A percentile compares a stretch with the other conserved stretches of the same genome.
Conservation (phyloP, 92 coral and sea anemone genomes). For the Parazoanthus atlanticus region DNA sequence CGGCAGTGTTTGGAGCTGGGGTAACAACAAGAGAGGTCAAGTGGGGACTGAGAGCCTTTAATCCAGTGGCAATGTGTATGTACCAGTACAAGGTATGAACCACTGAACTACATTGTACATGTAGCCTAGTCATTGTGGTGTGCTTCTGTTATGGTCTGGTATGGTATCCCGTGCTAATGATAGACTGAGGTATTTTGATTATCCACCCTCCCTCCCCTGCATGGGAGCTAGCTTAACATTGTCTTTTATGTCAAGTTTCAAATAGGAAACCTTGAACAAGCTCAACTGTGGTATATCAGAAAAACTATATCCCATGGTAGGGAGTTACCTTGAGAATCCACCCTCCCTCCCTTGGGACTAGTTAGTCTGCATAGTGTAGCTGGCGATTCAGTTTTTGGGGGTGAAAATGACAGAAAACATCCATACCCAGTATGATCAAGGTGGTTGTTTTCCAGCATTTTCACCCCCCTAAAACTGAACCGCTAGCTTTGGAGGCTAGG, state of each 20-base stretch:
- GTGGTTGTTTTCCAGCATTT: too few relatives aligned
- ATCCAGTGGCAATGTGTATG: constrained; percentile 36
- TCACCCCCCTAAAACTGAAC: too few relatives aligned
- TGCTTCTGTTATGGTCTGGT: not conserved
- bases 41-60: constrained; percentile 54
- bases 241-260: not conserved
- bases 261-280: not conserved
- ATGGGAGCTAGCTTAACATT: not conserved
- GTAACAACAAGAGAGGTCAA: constrained; percentile 81
- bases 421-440: too few relatives aligned
- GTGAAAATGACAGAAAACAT: too few relatives aligned
- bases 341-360: not conserved
- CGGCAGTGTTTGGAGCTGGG: constrained; percentile 89
- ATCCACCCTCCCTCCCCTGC: not conserved
- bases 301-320: too few relatives aligned
- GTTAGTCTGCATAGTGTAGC: too few relatives aligned
- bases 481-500: too few relatives aligned
- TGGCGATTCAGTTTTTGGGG: too few relatives aligned
- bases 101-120: too few relatives aligned
- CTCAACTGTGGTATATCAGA: too few relatives aligned
- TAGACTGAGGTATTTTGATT: not conserved
- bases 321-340: too few relatives aligned
- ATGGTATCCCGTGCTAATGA: not conserved
- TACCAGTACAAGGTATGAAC: constrained; percentile 68
- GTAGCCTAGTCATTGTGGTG: not conserved